A percentile compares a stretch with the other conserved stretches of the same genome.
Evolutionary conservation across 2,888 invertebrate species (phyloP).

Genomic region (Andrena praecox): DNA sequence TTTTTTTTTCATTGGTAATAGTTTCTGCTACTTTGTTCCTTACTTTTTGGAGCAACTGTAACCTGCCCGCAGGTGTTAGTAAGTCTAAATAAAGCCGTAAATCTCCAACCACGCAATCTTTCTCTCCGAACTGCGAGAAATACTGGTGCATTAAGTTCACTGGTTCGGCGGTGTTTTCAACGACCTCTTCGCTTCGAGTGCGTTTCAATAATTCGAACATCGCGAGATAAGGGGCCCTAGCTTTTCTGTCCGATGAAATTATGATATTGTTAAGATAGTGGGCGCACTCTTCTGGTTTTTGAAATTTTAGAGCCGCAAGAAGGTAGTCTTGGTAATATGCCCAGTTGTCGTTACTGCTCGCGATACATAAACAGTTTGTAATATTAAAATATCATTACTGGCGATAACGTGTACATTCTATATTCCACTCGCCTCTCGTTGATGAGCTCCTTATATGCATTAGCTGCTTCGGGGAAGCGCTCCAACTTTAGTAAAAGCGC

Average conservation of each 20-base stretch:
- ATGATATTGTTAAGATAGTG: constrained; percentile 82
- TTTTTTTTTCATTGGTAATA: neutral
- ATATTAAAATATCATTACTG: constrained; percentile 12
- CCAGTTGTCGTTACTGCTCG: constrained; percentile 85
- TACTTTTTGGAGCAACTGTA: constrained; percentile 85
- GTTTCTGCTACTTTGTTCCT: constrained; percentile 15
- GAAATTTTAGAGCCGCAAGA: constrained; percentile 79
- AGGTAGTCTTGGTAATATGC: constrained; percentile 85
- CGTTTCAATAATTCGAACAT: constrained; percentile 90
- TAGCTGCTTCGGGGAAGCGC: constrained; percentile 91
- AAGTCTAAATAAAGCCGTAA: constrained; percentile 91
- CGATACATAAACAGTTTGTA: constrained; percentile 29
- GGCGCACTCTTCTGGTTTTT: constrained; percentile 80
- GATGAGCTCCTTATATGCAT: constrained; percentile 90
- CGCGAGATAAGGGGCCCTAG: constrained; percentile 94
- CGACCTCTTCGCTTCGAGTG: constrained; percentile 84
- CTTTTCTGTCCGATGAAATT: constrained; percentile 76
- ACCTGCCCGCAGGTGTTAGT: constrained; percentile 88
- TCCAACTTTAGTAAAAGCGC: constrained; percentile 90
- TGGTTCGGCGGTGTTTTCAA: constrained; percentile 83
- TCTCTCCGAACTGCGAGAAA: constrained; percentile 93
- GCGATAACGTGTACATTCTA: constrained; percentile 76
- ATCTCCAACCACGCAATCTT: constrained; percentile 94
- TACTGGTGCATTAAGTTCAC: constrained; percentile 91
- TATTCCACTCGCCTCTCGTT: constrained; percentile 88